phyloP scores from a whole-genome alignment of 92 coral and sea anemone genomes.

The Desmophyllum pertusum region DNA sequence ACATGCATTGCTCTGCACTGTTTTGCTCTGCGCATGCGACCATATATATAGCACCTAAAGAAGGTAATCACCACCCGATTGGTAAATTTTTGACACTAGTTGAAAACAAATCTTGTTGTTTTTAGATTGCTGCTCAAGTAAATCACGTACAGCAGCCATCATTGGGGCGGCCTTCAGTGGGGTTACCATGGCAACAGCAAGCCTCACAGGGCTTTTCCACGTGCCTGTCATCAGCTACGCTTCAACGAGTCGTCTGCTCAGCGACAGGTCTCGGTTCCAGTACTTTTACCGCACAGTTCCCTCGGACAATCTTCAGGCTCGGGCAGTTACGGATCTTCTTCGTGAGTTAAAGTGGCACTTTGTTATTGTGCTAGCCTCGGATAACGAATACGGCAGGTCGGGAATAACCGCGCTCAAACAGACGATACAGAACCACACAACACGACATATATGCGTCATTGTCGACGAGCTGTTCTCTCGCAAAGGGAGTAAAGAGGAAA shows the following conservation, averaged over 20 bases:
- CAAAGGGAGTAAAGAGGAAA: slow-evolving; percentile 37
- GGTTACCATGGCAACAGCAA: slow-evolving; percentile 84
- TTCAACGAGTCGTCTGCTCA: slow-evolving; percentile 81
- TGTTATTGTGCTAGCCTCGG: slow-evolving; percentile 61
- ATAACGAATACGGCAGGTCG: slow-evolving; percentile 77
- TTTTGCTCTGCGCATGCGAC: too few relatives aligned
- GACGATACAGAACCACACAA: slow-evolving; percentile 32
- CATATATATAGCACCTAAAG: too few relatives aligned
- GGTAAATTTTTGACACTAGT: too few relatives aligned
- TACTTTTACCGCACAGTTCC: slow-evolving; percentile 82
- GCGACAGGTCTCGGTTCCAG: slow-evolving; percentile 74
- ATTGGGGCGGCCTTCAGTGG: slow-evolving; percentile 89
- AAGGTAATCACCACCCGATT: too few relatives aligned
- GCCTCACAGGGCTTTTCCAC: slow-evolving; percentile 79
- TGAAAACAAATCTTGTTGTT: neutral
- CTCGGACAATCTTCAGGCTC: slow-evolving; percentile 73
- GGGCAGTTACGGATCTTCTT: slow-evolving; percentile 61
- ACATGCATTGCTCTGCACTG: too few relatives aligned
- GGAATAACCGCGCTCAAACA: slow-evolving; percentile 71
- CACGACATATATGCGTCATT: slow-evolving; percentile 55
- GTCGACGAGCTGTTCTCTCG: slow-evolving; percentile 69
- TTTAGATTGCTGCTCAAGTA: slow-evolving; percentile 54
- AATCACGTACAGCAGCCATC: slow-evolving; percentile 66
- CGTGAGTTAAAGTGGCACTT: slow-evolving; percentile 55
- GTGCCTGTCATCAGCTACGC: slow-evolving; percentile 82